These are phyloP conservation scores for Eumaeus atala DNA, from an alignment of 1,140 invertebrate genomes.

Conservation along the genomic window DNA sequence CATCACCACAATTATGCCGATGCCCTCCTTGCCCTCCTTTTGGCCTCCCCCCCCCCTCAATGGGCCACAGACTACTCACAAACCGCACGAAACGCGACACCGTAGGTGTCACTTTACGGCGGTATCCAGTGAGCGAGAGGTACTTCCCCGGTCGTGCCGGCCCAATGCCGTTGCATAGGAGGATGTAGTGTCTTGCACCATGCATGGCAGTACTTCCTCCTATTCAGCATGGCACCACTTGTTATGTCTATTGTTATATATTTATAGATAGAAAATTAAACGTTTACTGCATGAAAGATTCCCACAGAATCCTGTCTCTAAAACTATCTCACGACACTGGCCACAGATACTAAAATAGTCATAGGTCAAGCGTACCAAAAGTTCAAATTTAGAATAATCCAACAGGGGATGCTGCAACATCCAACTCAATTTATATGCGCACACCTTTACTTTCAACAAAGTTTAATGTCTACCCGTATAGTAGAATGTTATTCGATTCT, in stretches of 20 bases:
- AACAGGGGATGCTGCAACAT: conserved; percentile 58
- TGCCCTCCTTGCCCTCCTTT: too few relatives aligned
- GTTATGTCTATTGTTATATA: background rate
- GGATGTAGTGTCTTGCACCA: too few relatives aligned
- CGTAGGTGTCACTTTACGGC: too few relatives aligned
- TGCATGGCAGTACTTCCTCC: too few relatives aligned
- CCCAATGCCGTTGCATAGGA: too few relatives aligned
- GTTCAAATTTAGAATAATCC: conserved; percentile 52
- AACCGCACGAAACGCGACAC: too few relatives aligned
- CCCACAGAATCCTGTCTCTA: conserved; percentile 54
- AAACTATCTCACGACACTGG: conserved; percentile 55
- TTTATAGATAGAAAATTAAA: background rate
- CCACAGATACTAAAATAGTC: conserved; percentile 46
- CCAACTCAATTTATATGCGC: conserved; percentile 60
- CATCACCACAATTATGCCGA: too few relatives aligned
- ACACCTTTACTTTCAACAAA: conserved; percentile 56
- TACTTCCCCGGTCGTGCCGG: too few relatives aligned
- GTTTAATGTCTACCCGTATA: conserved; percentile 17
- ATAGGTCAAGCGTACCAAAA: conserved; percentile 59
- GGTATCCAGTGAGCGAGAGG: too few relatives aligned
- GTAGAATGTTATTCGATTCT: conserved; percentile 22
- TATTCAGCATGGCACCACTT: too few relatives aligned
- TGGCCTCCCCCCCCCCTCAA: too few relatives aligned
- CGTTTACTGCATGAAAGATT: conserved; percentile 24
- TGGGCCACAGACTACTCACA: too few relatives aligned